Conservation (phyloP, 2,888 invertebrate species). For the Atrina japonica region DNA sequence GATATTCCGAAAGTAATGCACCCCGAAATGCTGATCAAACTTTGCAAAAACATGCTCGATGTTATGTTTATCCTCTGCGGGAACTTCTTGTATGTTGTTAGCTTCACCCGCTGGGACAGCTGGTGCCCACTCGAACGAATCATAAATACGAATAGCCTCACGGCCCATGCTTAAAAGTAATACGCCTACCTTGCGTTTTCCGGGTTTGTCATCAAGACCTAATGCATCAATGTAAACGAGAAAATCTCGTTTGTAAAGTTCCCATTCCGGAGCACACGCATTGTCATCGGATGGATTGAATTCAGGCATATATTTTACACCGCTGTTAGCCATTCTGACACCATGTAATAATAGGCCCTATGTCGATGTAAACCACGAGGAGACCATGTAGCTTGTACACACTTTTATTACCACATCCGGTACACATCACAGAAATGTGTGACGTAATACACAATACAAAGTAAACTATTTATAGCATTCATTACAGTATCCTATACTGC, state of each 20-base stretch:
- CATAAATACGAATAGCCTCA: slow-evolving; percentile 41
- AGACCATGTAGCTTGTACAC: too few relatives aligned
- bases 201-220: slow-evolving; percentile 34
- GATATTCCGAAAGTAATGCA: slow-evolving; percentile 46
- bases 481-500: too few relatives aligned
- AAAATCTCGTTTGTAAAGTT: slow-evolving; percentile 45
- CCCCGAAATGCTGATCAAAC: slow-evolving; percentile 46
- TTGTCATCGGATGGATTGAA: background rate
- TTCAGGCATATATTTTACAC: background rate
- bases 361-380: too few relatives aligned
- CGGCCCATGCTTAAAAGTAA: slow-evolving; percentile 44
- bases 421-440: too few relatives aligned
- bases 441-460: too few relatives aligned
- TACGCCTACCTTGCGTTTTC: slow-evolving; percentile 38
- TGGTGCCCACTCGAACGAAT: slow-evolving; percentile 41
- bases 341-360: too few relatives aligned
- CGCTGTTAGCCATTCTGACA: background rate
- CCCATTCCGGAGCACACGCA: slow-evolving; percentile 43
- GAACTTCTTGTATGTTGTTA: slow-evolving; percentile 6
- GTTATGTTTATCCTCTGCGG: slow-evolving; percentile 39
- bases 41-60: slow-evolving; percentile 38
- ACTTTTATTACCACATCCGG: too few relatives aligned
- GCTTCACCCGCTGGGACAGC: slow-evolving; percentile 23
- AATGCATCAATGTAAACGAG: slow-evolving; percentile 42
- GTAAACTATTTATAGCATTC: too few relatives aligned